Base-by-base conservation (phyloP, 1,140 invertebrate species). In the Yoshiicerus persimilis region DNA sequence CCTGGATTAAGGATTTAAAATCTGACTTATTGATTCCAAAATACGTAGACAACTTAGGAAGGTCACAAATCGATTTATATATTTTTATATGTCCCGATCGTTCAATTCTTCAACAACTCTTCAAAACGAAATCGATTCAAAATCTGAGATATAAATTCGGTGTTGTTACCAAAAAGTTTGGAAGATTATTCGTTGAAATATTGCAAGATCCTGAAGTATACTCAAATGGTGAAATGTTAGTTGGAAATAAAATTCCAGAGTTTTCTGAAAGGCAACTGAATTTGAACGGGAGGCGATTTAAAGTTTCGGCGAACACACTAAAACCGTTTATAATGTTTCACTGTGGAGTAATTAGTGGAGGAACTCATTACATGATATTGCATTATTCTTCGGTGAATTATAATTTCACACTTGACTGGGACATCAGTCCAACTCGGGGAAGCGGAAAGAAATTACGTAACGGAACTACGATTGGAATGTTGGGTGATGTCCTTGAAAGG, bases 331-430 rank as follows among this genome's bases (percentile, higher is more conserved):
- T 90, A 27, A 38, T 88, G 32, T 70, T 64, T 32, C 13, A 41
- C 16, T 16, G 16, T 38, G 34, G 10, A 0, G 23, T 6, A 13
- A 84, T 86, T 38, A 87, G n/a, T 32, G 89, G 87, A 20, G 89
- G 89, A 25, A 88, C 89, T 32, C 87, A 90, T 83, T 90, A 87
- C 36, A 70, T 86, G 32, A 90, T 90, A 84, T 25, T 90, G 10
- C 41, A n/a, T 13, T 27, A 87, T 10, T 34, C 39, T 13, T 36
- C 87, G 5, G 9, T 70, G 27, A 25, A 39, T 10, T 87, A 88
- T 34, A 90, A 90, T 70, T 90, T 87, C 20, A 38, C 87, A 10
- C 41, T 90, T 64, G 47, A 77, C 4, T 85, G 80, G 64, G 86
- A 90, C 56, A 88, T 87, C n/a, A 23, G 47, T 11, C 39, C 84